Conservation (phyloP, 2,888 invertebrate genomes). For the Heliconius aoede region DNA sequence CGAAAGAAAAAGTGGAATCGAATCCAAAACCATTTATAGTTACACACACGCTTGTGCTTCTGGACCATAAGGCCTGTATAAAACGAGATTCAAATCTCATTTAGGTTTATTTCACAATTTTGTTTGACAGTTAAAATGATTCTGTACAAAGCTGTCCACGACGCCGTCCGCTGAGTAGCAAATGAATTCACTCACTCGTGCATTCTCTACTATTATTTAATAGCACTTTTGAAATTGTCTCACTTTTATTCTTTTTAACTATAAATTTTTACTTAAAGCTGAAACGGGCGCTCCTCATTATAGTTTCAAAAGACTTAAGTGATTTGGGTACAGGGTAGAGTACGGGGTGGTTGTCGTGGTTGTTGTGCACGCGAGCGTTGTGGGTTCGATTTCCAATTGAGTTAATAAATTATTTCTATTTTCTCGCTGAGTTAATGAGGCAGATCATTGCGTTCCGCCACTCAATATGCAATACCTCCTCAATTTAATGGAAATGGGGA, state of each 20-base stretch:
- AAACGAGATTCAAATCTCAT: background rate
- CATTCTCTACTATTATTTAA: slow-evolving; percentile 45
- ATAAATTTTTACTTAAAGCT: slow-evolving; percentile 26
- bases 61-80: background rate
- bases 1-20: too few relatives aligned
- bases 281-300: background rate
- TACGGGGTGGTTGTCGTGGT: too few relatives aligned
- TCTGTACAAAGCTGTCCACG: slow-evolving; percentile 27
- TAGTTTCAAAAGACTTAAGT: background rate
- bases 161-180: slow-evolving; percentile 41
- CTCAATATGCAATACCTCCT: too few relatives aligned
- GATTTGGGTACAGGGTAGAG: background rate
- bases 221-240: slow-evolving; percentile 43
- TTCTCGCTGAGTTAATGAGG: too few relatives aligned
- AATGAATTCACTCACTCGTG: slow-evolving; percentile 46
- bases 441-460: too few relatives aligned
- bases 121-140: background rate
- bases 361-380: background rate
- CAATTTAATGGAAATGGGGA: too few relatives aligned
- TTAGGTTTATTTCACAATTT: background rate
- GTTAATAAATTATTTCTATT: background rate
- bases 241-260: slow-evolving; percentile 31
- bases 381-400: background rate
- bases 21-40: too few relatives aligned
- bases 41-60: background rate